Evolutionary conservation across 2,888 invertebrate species (phyloP).

Genomic region (Plebejus argus): DNA sequence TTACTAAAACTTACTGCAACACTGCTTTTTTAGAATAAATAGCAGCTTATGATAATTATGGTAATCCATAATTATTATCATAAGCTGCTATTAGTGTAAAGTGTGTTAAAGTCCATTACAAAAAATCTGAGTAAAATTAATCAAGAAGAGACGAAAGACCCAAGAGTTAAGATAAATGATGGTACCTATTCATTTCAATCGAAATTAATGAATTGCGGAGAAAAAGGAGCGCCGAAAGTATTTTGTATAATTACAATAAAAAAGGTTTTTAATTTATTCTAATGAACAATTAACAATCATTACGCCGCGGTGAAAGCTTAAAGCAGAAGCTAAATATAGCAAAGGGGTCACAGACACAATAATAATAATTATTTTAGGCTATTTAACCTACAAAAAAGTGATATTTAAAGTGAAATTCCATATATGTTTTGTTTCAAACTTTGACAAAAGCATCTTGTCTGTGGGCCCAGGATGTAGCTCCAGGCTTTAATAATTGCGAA

Average conservation of each 20-base stretch:
- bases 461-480: neutral
- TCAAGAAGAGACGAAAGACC: neutral
- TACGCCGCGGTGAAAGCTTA: neutral
- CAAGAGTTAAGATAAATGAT: slow-evolving; percentile 6
- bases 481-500: neutral
- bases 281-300: neutral
- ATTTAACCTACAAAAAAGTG: too few relatives aligned
- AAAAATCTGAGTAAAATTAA: neutral
- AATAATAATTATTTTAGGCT: too few relatives aligned
- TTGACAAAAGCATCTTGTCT: too few relatives aligned
- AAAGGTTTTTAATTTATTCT: neutral
- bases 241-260: neutral
- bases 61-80: too few relatives aligned
- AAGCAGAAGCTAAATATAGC: too few relatives aligned
- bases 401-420: too few relatives aligned
- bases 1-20: too few relatives aligned
- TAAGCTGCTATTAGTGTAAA: too few relatives aligned
- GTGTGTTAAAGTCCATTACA: neutral
- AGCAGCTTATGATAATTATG: too few relatives aligned
- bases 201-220: neutral
- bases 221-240: neutral
- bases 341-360: too few relatives aligned
- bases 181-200: neutral
- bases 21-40: too few relatives aligned
- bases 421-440: too few relatives aligned